These are phyloP conservation scores for Campopleginae sp. DNA, from an alignment of 2,888 invertebrate species.

Conservation along the genomic window DNA sequence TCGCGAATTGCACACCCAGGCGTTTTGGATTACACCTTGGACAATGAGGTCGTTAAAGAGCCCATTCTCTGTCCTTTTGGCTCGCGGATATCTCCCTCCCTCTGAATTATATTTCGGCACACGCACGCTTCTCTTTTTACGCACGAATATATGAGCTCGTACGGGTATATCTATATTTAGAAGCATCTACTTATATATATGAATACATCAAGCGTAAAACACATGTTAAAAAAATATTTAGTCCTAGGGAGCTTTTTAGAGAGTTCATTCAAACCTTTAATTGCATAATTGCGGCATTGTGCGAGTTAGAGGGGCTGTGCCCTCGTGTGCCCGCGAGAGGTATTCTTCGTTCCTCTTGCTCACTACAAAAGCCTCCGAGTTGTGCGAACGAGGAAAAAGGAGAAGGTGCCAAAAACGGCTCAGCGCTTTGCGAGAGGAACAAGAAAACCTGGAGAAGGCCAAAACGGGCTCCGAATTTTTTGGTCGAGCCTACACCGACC, in stretches of 20 bases:
- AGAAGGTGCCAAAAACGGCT: constrained; percentile 62
- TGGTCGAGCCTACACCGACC: constrained; percentile 22
- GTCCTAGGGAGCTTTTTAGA: constrained; percentile 56
- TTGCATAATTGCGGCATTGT: constrained; percentile 81
- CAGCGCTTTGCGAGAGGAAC: constrained; percentile 43
- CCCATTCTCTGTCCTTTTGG: constrained; percentile 45
- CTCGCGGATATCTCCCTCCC: constrained; percentile 34
- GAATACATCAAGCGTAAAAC: not conserved
- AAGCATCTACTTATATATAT: not conserved
- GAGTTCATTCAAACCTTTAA: constrained; percentile 76
- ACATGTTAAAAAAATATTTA: constrained; percentile 25
- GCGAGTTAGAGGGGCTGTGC: constrained; percentile 62
- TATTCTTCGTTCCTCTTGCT: constrained; percentile 48
- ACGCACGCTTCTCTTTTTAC: constrained; percentile 43
- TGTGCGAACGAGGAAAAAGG: constrained; percentile 37
- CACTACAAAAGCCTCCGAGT: constrained; percentile 11
- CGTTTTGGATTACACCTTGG: constrained; percentile 81
- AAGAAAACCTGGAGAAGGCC: constrained; percentile 10
- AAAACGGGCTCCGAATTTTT: constrained; percentile 43
- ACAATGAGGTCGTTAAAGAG: constrained; percentile 79
- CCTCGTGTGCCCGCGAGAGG: constrained; percentile 50
- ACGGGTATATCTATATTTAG: constrained; percentile 16
- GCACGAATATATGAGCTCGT: constrained; percentile 11
- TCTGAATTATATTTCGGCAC: constrained; percentile 71
- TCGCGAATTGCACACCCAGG: constrained; percentile 67